Evolutionary conservation across 2,888 invertebrate genomes (phyloP).

Genomic region (Brassicogethes aeneus): DNA sequence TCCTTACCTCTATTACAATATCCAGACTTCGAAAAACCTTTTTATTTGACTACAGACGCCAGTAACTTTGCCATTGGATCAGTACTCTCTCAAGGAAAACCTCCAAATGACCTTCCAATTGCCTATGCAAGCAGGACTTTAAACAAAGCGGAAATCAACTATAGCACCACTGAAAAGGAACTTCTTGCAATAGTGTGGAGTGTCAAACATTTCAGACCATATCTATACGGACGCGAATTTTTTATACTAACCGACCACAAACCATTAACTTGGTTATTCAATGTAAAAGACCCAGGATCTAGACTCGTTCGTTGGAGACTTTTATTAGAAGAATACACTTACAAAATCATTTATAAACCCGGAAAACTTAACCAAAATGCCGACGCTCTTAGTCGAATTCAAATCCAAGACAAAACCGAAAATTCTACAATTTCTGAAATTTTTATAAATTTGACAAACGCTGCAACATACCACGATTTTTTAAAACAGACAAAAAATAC

Average conservation of each 20-base stretch:
- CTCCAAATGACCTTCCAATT: slow-evolving; percentile 27
- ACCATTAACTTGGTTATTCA: slow-evolving; percentile 31
- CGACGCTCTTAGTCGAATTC: slow-evolving; percentile 10
- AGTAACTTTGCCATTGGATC: slow-evolving; percentile 26
- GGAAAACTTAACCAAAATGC: slow-evolving; percentile 24
- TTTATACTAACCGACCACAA: slow-evolving; percentile 30
- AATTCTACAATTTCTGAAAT: too few relatives aligned
- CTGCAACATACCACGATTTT: not conserved
- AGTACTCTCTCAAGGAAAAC: slow-evolving; percentile 25
- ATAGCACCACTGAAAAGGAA: slow-evolving; percentile 33
- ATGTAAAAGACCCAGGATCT: too few relatives aligned
- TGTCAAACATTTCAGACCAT: not conserved
- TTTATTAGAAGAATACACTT: slow-evolving; percentile 27
- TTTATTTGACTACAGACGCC: slow-evolving; percentile 31
- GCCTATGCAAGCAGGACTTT: slow-evolving; percentile 30
- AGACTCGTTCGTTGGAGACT: slow-evolving; percentile 28
- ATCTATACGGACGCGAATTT: too few relatives aligned
- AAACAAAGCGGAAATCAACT: slow-evolving; percentile 30
- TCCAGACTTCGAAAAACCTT: slow-evolving; percentile 21
- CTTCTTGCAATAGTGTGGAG: slow-evolving; percentile 32
- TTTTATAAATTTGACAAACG: too few relatives aligned
- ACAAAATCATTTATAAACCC: slow-evolving; percentile 22
- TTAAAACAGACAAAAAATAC: not conserved
- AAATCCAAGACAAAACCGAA: too few relatives aligned
- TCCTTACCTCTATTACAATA: slow-evolving; percentile 16